These are phyloP conservation scores for Gymnorhina tibicen DNA, from an alignment of 2,113 vertebrate species.

Conservation along the genomic window DNA sequence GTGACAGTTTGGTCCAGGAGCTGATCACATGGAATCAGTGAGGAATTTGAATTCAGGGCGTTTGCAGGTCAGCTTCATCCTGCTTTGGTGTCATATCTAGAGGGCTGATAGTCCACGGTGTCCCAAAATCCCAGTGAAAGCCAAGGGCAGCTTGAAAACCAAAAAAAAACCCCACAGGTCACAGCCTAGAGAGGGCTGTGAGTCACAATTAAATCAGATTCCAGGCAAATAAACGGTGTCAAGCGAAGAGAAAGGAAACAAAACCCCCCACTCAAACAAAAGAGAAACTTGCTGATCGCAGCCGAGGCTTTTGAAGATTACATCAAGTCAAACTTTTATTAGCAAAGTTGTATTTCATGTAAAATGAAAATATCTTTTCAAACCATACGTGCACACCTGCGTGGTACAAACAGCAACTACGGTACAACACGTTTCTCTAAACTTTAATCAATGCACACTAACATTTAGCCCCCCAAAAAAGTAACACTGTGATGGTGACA, in stretches of 20 bases:
- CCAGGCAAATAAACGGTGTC: neutral
- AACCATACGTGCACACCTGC: conserved; percentile 68
- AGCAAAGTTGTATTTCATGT: conserved; percentile 74
- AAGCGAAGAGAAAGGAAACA: no score
- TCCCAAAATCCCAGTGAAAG: neutral
- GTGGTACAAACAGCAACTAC: conserved; percentile 74
- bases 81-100: neutral
- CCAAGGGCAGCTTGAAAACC: neutral
- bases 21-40: neutral
- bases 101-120: fast-evolving
- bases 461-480: conserved; percentile 57
- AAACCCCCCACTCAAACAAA: neutral
- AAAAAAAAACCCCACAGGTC: neutral
- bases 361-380: conserved; percentile 70
- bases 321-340: conserved; percentile 78
- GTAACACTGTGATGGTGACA: conserved; percentile 1
- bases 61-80: neutral
- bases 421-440: conserved; percentile 67
- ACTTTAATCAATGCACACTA: conserved; percentile 54
- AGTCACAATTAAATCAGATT: neutral
- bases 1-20: neutral
- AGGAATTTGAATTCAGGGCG: neutral
- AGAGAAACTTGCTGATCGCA: neutral
- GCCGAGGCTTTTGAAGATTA: conserved; percentile 40
- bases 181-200: neutral